A percentile compares a stretch with the other conserved stretches of the same genome.
These are phyloP conservation scores for Drosophila suzukii DNA, from an alignment of 1,140 invertebrate species.

Conservation along the genomic window DNA sequence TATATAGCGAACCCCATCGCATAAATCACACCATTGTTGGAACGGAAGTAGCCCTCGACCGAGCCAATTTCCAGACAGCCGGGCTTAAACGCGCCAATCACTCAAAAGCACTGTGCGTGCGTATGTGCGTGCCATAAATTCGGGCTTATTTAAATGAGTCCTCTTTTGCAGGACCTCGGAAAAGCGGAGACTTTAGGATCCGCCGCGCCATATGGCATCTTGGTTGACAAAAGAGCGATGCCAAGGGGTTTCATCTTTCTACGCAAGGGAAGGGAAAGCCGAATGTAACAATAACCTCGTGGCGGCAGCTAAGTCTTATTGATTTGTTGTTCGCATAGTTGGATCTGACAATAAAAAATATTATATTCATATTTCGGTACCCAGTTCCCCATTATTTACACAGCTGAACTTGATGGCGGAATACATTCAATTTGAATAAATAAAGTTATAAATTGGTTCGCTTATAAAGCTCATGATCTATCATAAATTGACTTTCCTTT, in stretches of 20 bases:
- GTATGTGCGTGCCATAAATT: slow-evolving; percentile 62
- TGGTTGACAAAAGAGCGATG: slow-evolving; percentile 44
- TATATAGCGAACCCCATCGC: slow-evolving; percentile 21
- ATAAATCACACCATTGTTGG: slow-evolving; percentile 79
- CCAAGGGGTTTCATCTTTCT: slow-evolving; percentile 1
- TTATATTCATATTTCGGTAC: slow-evolving; percentile 12
- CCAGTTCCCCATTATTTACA: not conserved
- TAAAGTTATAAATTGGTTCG: not conserved
- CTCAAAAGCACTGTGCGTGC: slow-evolving; percentile 47
- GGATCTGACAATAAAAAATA: slow-evolving; percentile 11
- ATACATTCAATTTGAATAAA: not conserved
- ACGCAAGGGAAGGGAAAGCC: not conserved
- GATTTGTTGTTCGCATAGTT: slow-evolving; percentile 27
- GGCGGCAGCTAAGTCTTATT: slow-evolving; percentile 11
- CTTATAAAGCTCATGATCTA: not conserved
- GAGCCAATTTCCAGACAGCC: slow-evolving; percentile 43
- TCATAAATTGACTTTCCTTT: not conserved
- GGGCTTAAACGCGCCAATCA: slow-evolving; percentile 59
- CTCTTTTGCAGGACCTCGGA: slow-evolving; percentile 42
- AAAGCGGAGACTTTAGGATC: slow-evolving; percentile 13
- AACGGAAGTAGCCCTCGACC: slow-evolving; percentile 65
- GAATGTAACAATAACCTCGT: slow-evolving; percentile 27
- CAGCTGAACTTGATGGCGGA: not conserved
- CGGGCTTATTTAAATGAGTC: slow-evolving; percentile 77
- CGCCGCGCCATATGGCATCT: slow-evolving; percentile 61